Evolutionary conservation across 2,797 vertebrate genomes (phyloP).

Genomic region (Falco cherrug): DNA sequence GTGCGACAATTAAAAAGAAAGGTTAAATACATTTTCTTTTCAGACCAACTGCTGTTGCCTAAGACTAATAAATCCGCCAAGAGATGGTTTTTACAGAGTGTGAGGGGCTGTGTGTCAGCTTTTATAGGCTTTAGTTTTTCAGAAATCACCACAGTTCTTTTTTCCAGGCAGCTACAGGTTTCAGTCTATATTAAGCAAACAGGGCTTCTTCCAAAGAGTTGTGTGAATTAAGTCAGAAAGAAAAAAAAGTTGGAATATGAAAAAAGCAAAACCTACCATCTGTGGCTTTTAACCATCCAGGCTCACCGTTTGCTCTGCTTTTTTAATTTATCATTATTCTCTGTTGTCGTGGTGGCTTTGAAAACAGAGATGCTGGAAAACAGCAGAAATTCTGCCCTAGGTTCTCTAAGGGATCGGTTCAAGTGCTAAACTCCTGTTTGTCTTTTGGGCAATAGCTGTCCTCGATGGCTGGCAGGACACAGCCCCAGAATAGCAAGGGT

Average conservation of each 20-base stretch:
- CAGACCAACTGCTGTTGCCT: conserved; percentile 66
- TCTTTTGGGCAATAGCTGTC: not conserved
- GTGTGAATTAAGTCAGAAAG: not conserved
- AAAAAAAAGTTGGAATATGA: not conserved
- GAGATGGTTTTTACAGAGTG: conserved; percentile 44
- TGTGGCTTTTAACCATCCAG: not conserved
- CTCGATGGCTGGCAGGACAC: not conserved
- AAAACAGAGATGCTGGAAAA: not conserved
- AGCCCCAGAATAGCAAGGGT: not conserved
- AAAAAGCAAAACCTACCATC: not conserved
- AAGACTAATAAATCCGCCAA: conserved; percentile 65
- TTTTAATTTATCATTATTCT: not conserved
- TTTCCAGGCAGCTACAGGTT: conserved; percentile 50
- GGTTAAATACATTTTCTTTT: conserved; percentile 72
- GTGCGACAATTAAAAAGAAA: conserved; percentile 67
- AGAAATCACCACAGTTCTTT: conserved; percentile 27
- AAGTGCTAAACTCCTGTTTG: not conserved
- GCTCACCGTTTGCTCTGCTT: not conserved
- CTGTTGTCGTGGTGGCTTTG: not conserved
- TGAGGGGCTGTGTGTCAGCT: conserved; percentile 44
- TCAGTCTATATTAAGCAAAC: conserved; percentile 16
- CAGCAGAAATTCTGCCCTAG: not conserved
- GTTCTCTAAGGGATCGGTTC: not conserved
- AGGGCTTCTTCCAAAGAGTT: not conserved
- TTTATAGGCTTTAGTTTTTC: conserved; percentile 31